Evolutionary conservation across 1,140 invertebrate genomes (phyloP).

Genomic region (Sminthurinus signatus): DNA sequence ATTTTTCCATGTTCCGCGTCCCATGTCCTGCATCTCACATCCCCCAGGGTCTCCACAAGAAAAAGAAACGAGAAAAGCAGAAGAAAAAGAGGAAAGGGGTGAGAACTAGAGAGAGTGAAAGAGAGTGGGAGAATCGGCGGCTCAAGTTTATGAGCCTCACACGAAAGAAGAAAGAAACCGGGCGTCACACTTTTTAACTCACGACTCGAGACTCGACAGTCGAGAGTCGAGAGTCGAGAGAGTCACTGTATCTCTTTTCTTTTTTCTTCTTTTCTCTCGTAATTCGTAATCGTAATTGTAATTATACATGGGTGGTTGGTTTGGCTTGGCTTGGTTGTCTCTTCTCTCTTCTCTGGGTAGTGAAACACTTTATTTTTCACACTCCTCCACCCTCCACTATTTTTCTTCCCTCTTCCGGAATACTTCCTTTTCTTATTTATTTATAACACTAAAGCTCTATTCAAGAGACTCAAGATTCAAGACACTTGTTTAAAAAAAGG

Average conservation of each 20-base stretch:
- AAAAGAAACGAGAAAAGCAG: neutral
- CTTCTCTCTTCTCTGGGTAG: too few relatives aligned
- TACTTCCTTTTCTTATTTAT: neutral
- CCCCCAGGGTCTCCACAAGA: neutral
- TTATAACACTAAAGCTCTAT: too few relatives aligned
- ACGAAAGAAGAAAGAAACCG: too few relatives aligned
- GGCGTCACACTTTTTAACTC: too few relatives aligned
- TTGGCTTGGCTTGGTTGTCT: slow-evolving; percentile 26
- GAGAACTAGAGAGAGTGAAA: neutral
- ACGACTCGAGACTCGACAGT: too few relatives aligned
- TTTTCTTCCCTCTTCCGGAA: neutral
- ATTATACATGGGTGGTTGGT: slow-evolving; percentile 41
- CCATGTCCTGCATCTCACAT: too few relatives aligned
- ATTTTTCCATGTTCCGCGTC: too few relatives aligned
- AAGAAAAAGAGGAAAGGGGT: neutral
- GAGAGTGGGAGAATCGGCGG: slow-evolving; percentile 2
- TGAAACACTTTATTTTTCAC: slow-evolving; percentile 33
- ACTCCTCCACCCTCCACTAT: slow-evolving; percentile 11
- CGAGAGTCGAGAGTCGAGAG: too few relatives aligned
- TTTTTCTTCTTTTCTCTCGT: too few relatives aligned
- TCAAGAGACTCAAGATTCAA: too few relatives aligned
- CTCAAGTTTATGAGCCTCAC: slow-evolving; percentile 12
- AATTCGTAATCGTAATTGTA: slow-evolving; percentile 38
- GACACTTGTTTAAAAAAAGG: too few relatives aligned
- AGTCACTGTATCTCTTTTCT: too few relatives aligned